Base-by-base conservation (phyloP, 2,888 invertebrate genomes). In the Heliconius ismenius region DNA sequence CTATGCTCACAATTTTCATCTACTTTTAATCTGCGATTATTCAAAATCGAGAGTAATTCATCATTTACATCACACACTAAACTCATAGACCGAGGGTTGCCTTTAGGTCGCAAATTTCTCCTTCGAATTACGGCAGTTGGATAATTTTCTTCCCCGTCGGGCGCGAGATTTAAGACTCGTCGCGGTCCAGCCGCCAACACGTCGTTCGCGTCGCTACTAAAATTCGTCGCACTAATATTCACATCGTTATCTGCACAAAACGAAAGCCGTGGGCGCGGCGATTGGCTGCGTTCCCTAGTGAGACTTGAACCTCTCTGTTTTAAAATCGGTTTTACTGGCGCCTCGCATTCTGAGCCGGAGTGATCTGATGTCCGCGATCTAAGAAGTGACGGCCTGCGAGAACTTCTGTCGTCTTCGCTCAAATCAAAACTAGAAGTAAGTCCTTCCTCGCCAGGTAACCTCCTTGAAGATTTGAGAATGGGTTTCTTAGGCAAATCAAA, bases 391-490 rank as follows among this genome's bases (percentile, higher is more conserved):
- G 95, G 90, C 82, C 95, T 94, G 76, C 95, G 93, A 65, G 95
- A 95, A 82, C 95, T 95, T 88, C 93, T 88, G 83, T 94, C 94
- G 83, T 93, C 93, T 89, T 94, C 93, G 85, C 95, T 95, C 84
- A 92, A 85, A 87, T 95, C 95, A 84, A 94, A 95, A 89, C 92
- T 94, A 86, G 94, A 93, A 86, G 93, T 87, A 80, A 94, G 91
- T 77, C 93, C 92, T 86, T 96, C 96, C 82, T 96, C 96, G 73
- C 95, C 95, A 43, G 96, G 96, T 84, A 95, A 94, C 85, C 95
- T 96, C 83, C 96, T 96, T 2, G 96, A 95, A 69, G 95, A 95
- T 88, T 98, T 98, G 65, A 98, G 91, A 83, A 98, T 98, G 49
- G 98, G 97, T 85, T 95, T 96, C 84, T 95, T 96, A 0, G 96